These are phyloP conservation scores for Falco biarmicus DNA, from an alignment of 2,797 vertebrate genomes.

Conservation along the genomic window DNA sequence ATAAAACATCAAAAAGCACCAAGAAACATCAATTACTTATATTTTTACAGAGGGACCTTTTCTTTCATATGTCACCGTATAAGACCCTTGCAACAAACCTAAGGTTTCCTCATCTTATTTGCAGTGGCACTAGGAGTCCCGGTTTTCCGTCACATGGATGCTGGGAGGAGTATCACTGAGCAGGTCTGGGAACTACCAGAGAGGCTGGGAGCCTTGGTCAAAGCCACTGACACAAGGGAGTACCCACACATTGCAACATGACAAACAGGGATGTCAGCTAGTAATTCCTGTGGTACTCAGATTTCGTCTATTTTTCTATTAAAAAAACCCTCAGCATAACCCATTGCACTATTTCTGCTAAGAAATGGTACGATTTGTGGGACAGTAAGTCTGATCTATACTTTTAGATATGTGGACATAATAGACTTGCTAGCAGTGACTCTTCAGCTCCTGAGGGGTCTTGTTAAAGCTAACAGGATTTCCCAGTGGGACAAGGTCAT, in stretches of 20 bases:
- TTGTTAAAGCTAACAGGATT: not conserved
- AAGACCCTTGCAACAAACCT: not conserved
- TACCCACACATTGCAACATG: rapidly evolving
- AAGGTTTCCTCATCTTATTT: not conserved
- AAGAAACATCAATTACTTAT: not conserved
- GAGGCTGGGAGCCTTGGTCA: not conserved
- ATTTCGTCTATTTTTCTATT: not conserved
- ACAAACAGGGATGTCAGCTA: not conserved
- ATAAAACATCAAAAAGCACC: not conserved
- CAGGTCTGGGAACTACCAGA: not conserved
- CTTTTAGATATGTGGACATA: not conserved
- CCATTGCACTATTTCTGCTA: not conserved
- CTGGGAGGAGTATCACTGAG: not conserved
- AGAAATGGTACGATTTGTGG: not conserved
- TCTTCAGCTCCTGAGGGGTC: not conserved
- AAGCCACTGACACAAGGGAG: not conserved
- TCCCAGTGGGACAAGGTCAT: rapidly evolving
- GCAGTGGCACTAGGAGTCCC: not conserved
- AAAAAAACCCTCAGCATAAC: not conserved
- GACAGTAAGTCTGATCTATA: not conserved
- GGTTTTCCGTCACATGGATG: not conserved
- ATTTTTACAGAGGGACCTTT: not conserved
- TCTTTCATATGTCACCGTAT: not conserved
- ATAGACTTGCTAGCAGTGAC: not conserved
- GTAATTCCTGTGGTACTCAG: not conserved